Percentiles rank a stretch among this genome's conserved stretches.
Conservation (phyloP, 2,113 vertebrate species). For the Phaetusa simplex region DNA sequence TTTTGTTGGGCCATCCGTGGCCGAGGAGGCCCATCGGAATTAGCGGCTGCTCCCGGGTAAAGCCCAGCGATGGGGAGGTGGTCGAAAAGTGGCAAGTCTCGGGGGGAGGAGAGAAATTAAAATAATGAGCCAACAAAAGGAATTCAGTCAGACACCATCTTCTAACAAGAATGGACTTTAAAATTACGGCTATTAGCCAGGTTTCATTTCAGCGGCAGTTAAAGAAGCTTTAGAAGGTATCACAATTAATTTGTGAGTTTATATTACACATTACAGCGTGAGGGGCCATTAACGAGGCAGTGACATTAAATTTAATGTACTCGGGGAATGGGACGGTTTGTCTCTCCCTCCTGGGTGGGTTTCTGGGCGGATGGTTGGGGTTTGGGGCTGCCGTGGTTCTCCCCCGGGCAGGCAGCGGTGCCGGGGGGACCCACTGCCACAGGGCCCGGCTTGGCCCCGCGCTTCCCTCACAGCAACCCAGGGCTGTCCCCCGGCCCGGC, state of each 20-base stretch:
- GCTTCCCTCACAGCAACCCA: too few species aligned
- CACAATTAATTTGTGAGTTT: conserved; percentile 36
- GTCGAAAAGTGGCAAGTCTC: rapidly evolving
- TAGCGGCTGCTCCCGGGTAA: not conserved
- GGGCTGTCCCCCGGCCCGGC: too few species aligned
- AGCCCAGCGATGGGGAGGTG: rapidly evolving
- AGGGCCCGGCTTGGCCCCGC: too few species aligned
- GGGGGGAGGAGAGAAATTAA: not conserved
- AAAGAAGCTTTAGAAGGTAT: not conserved
- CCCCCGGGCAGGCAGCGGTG: not conserved
- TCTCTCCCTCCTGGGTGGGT: not conserved
- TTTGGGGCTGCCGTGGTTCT: rapidly evolving
- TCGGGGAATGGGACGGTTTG: not conserved
- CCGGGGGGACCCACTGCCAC: too few species aligned
- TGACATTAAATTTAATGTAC: not conserved
- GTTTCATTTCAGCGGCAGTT: conserved; percentile 16
- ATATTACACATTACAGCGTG: not conserved
- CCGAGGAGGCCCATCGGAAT: not conserved
- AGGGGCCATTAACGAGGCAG: not conserved
- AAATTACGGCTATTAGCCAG: not conserved
- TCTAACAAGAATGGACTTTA: not conserved
- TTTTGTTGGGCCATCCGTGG: rapidly evolving
- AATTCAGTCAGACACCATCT: not conserved
- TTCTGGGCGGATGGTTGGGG: rapidly evolving
- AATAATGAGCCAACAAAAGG: not conserved